phyloP scores from a whole-genome alignment of 2,113 vertebrate species.

The Thinocorus orbignyianus region DNA sequence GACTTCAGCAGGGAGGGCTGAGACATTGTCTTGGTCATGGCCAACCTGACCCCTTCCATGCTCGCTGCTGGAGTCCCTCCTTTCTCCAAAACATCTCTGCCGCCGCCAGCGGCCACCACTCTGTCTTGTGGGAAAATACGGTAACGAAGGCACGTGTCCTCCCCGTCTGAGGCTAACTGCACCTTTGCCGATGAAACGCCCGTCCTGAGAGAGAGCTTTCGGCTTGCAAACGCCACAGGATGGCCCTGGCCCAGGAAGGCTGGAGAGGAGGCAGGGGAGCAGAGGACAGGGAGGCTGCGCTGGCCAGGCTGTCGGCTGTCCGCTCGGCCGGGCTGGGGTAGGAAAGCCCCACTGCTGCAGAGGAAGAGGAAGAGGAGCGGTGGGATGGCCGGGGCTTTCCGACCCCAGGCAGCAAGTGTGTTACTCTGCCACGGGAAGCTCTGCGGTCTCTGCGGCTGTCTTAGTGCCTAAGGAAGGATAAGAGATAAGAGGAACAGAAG shows the following conservation, averaged over 20 bases:
- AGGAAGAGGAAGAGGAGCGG: neutral
- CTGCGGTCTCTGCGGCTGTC: neutral
- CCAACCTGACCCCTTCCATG: neutral
- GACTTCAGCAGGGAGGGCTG: neutral
- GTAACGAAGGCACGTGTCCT: neutral
- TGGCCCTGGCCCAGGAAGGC: neutral
- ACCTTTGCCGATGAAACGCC: neutral
- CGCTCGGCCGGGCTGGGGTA: neutral
- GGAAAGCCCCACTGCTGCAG: neutral
- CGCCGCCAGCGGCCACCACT: fast-evolving
- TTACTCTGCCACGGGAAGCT: neutral
- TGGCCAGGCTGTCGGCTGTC: neutral
- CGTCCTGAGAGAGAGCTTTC: neutral
- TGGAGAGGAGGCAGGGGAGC: neutral
- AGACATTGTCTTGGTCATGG: neutral
- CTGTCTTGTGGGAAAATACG: neutral
- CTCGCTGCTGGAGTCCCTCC: fast-evolving
- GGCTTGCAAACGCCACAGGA: neutral
- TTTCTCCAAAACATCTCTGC: neutral
- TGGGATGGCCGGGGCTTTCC: neutral
- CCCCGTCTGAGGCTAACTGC: neutral
- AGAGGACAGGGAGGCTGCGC: neutral
- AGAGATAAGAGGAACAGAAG: neutral
- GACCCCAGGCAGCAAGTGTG: neutral
- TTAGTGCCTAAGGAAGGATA: neutral